phyloP scores from a whole-genome alignment of 2,113 vertebrate species.

The Gobiocypris rarus region DNA sequence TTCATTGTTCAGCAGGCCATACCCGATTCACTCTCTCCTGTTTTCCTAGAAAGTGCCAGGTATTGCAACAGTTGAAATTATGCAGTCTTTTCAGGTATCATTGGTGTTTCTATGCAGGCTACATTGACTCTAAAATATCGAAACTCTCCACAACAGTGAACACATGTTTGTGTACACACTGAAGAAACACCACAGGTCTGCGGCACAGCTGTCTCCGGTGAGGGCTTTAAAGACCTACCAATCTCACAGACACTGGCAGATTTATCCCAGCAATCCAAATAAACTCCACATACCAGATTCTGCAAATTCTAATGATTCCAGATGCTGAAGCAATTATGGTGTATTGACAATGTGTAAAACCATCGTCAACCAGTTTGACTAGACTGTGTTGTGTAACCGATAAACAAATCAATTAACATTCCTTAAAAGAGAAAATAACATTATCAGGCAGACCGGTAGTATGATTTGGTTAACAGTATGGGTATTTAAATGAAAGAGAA shows the following conservation, averaged over 20 bases:
- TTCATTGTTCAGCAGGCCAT: neutral
- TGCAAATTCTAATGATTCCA: constrained; percentile 28
- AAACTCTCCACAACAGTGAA: constrained; percentile 3
- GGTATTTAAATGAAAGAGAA: neutral
- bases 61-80: neutral
- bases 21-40: constrained; percentile 16
- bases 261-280: constrained; percentile 36
- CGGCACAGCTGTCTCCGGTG: constrained; percentile 25
- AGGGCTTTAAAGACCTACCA: constrained; percentile 28
- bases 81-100: neutral
- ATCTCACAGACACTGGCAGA: constrained; percentile 25
- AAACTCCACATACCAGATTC: constrained; percentile 25
- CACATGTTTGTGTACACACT: constrained; percentile 23
- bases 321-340: constrained; percentile 50
- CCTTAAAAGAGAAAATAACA: neutral
- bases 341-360: constrained; percentile 25
- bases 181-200: constrained; percentile 13
- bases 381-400: neutral
- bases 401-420: constrained; percentile 6
- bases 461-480: neutral
- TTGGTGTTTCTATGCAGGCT: constrained; percentile 6
- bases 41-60: neutral
- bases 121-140: constrained; percentile 28
- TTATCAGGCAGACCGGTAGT: neutral
- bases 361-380: neutral